Evolutionary conservation across 2,113 vertebrate genomes (phyloP).

Genomic region (Proteles cristata): DNA sequence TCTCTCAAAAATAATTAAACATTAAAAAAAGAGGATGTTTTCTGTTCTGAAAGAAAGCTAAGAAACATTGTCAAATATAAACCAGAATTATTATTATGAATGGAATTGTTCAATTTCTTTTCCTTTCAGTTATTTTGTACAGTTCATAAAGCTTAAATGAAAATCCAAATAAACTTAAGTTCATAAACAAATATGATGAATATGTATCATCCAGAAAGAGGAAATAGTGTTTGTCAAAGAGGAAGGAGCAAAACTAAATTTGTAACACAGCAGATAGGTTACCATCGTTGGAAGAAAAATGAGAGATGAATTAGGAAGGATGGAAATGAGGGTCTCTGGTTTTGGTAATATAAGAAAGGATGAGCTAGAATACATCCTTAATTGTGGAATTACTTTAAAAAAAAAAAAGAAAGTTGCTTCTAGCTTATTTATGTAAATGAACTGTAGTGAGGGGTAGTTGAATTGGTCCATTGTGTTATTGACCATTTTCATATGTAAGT

Average conservation of each 20-base stretch:
- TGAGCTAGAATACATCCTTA: conserved; percentile 31
- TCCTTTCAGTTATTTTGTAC: not conserved
- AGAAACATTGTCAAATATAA: conserved; percentile 10
- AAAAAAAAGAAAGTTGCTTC: conserved; percentile 19
- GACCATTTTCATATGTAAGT: not conserved
- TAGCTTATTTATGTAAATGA: not conserved
- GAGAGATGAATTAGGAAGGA: not conserved
- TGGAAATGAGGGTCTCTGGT: not conserved
- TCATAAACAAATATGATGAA: conserved; percentile 27
- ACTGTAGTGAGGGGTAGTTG: not conserved
- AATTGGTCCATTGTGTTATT: not conserved
- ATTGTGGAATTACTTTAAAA: not conserved
- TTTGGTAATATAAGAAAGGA: conserved; percentile 27
- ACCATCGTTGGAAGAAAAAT: conserved; percentile 16
- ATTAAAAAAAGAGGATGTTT: not conserved
- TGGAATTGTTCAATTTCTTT: conserved; percentile 14
- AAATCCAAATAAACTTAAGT: conserved; percentile 27
- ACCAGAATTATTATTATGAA: conserved; percentile 16
- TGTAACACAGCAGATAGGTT: not conserved
- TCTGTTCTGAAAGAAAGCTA: conserved; percentile 2
- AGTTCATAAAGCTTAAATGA: conserved; percentile 44
- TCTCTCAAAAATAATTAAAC: no score
- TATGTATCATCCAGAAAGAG: not conserved
- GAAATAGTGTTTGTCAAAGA: not conserved
- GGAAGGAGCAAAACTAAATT: not conserved